Evolutionary conservation across 2,888 invertebrate genomes (phyloP), one percentile per base, ranked within the genome.

Genomic region (Melanchra persicariae): DNA sequence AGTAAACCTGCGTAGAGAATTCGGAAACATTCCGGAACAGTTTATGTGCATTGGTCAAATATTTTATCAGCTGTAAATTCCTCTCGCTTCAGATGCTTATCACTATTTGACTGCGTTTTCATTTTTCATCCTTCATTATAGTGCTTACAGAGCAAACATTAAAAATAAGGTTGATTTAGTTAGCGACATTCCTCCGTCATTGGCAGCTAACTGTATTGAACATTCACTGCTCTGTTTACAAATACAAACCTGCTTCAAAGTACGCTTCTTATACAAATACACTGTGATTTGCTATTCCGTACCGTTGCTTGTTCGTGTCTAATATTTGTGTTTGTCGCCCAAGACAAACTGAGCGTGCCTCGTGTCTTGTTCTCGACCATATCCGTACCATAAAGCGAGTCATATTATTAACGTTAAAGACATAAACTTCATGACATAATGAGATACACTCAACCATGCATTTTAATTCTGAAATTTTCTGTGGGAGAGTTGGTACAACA

Each of bases 271-370:
- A 88, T 86, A 90, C 92, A 94, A 95, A 94, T 91, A 93, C 87
- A 82, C 88, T 87, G 91, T 92, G 93, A 93, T 95, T 95, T 94
- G 94, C 94, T 95, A 94, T 95, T 94, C 93, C 92, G 91, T 91
- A 90, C 89, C 87, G 87, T 88, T 91, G 92, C 90, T 93, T 93
- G 93, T 92, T 92, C 91, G 86, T 84, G 89, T 87, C 91, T 89
- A 92, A 94, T 95, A 94, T 95, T 95, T 95, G 94, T 93, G 93
- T 94, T 94, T 92, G 93, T 90, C 90, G 87, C 91, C 90, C 86
- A 92, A 94, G 91, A 94, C 90, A 93, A 94, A 94, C 93, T 89
- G 86, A 89, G 88, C 88, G 89, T 89, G 89, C 79, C 86, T 89
- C 85, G 85, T 83, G 88, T 84, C 87, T 87, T 87, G 87, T 88